phyloP scores from a whole-genome alignment of 2,113 vertebrate species.

The Myanophis thanlyinensis region DNA sequence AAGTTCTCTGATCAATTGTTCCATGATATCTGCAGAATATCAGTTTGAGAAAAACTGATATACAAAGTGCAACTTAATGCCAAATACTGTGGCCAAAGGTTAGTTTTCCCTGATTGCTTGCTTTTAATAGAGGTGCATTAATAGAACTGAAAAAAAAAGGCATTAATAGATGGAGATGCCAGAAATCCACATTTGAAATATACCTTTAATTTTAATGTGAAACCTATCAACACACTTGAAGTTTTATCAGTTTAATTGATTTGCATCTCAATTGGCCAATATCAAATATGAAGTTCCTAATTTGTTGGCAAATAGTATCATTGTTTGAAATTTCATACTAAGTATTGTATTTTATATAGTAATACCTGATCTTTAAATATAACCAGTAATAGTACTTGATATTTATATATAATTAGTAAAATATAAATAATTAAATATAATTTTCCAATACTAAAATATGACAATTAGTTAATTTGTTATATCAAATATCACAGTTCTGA shows the following conservation, averaged over 20 bases:
- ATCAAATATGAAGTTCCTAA: background rate
- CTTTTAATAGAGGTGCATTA: background rate
- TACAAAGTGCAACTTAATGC: background rate
- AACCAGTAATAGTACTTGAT: background rate
- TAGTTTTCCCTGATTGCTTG: background rate
- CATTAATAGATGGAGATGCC: background rate
- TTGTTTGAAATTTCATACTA: background rate
- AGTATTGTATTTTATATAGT: background rate
- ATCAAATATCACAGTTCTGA: background rate
- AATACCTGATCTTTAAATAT: background rate
- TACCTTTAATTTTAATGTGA: background rate
- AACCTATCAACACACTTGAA: too few relatives aligned
- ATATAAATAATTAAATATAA: background rate
- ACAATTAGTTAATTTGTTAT: background rate
- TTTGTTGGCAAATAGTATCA: background rate
- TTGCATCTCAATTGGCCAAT: background rate
- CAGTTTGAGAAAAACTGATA: background rate
- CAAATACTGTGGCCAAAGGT: background rate
- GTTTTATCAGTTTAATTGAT: background rate
- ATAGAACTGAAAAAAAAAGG: background rate
- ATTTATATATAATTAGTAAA: too few relatives aligned
- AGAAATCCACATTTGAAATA: background rate
- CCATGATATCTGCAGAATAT: background rate
- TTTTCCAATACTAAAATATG: background rate
- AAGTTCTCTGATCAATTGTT: background rate